Evolutionary conservation across 2,797 vertebrate genomes (phyloP).

Genomic region (Melanotaenia pygmaea): DNA sequence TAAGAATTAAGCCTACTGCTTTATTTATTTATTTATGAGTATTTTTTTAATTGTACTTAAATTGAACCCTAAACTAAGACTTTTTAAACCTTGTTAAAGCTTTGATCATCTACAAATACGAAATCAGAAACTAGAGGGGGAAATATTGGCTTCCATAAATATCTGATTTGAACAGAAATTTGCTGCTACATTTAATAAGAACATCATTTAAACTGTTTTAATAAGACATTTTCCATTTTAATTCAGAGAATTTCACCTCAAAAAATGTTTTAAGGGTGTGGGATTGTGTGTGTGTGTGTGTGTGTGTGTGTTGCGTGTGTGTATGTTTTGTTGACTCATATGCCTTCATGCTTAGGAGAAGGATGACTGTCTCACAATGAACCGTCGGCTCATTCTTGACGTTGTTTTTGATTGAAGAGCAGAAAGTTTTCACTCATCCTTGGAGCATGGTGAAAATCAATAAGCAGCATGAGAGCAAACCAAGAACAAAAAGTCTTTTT

Average conservation of each 20-base stretch:
- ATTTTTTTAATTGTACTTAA: too few species aligned
- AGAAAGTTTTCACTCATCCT: slow-evolving; percentile 54
- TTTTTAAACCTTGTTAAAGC: too few species aligned
- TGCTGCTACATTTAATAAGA: neutral
- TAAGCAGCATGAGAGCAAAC: slow-evolving; percentile 40
- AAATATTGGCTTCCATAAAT: neutral
- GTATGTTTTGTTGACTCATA: slow-evolving; percentile 5
- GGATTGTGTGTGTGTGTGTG: neutral
- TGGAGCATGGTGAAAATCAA: slow-evolving; percentile 48
- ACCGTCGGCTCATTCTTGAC: slow-evolving; percentile 61
- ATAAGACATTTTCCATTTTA: neutral
- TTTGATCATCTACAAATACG: neutral
- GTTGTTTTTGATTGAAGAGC: slow-evolving; percentile 42
- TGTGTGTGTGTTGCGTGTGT: slow-evolving; percentile 6
- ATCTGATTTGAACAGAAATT: too few species aligned
- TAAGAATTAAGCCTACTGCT: neutral
- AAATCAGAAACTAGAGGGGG: neutral
- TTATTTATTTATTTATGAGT: too few species aligned
- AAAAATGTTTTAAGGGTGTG: slow-evolving; percentile 1
- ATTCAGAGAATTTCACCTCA: neutral
- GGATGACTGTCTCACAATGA: slow-evolving; percentile 54
- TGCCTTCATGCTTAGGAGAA: slow-evolving; percentile 42
- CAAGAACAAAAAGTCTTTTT: slow-evolving; percentile 31
- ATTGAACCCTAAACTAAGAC: too few species aligned
- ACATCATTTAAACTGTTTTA: neutral